Percentiles rank a stretch among this genome's conserved stretches.
phyloP scores from a whole-genome alignment of 2,888 invertebrate species.

The Pocota personata region DNA sequence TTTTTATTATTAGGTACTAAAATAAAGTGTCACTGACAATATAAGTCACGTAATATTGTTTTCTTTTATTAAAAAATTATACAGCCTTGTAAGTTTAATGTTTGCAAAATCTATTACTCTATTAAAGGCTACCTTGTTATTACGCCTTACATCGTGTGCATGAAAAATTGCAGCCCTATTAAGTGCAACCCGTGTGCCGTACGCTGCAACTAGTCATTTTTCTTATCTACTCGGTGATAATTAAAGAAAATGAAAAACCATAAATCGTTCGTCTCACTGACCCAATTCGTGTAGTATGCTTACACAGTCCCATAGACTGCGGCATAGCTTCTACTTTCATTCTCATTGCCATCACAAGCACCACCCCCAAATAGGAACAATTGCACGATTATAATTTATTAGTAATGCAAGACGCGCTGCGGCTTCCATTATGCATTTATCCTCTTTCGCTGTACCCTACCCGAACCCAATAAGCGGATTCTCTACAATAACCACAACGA shows the following conservation, averaged over 20 bases:
- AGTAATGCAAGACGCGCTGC: constrained; percentile 52
- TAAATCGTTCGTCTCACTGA: constrained; percentile 66
- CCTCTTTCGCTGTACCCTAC: not conserved
- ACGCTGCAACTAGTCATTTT: constrained; percentile 7
- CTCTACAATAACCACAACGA: constrained; percentile 50
- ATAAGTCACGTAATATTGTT: not conserved
- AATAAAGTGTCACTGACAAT: no score
- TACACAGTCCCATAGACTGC: constrained; percentile 4
- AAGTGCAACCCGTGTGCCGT: constrained; percentile 21
- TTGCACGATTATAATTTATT: constrained; percentile 67
- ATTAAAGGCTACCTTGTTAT: constrained; percentile 7
- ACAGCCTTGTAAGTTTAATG: not conserved
- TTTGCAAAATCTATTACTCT: not conserved
- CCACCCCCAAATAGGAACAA: constrained; percentile 48
- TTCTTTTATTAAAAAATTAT: not conserved
- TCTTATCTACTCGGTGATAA: constrained; percentile 61
- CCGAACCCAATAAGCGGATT: constrained; percentile 52
- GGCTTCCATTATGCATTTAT: not conserved
- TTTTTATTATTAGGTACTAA: no score
- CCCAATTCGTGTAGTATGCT: constrained; percentile 42
- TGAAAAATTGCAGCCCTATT: constrained; percentile 19
- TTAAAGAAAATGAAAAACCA: constrained; percentile 72
- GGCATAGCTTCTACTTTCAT: constrained; percentile 27
- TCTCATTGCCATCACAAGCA: not conserved
- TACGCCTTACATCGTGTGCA: not conserved